A percentile compares a stretch with the other conserved stretches of the same genome.
These are phyloP conservation scores for Dynastes hyllus DNA, from an alignment of 2,888 invertebrate species.

Conservation along the genomic window DNA sequence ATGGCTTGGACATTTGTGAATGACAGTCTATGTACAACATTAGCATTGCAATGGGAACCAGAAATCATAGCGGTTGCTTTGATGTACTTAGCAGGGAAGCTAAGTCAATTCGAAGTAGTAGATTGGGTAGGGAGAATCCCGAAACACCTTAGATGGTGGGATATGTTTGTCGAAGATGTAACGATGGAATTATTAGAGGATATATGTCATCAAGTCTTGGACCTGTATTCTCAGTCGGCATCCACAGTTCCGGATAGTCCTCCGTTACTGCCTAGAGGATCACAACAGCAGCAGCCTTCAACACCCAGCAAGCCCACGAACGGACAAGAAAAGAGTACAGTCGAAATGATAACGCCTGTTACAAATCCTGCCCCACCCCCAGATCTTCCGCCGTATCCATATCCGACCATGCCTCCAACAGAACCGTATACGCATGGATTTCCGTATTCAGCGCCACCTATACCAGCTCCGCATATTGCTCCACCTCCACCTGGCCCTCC, in stretches of 20 bases:
- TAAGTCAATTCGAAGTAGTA: slow-evolving; percentile 94
- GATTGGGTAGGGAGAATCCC: slow-evolving; percentile 91
- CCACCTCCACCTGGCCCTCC: slow-evolving; percentile 73
- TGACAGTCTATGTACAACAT: slow-evolving; percentile 96
- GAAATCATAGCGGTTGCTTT: slow-evolving; percentile 98
- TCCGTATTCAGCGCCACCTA: slow-evolving; percentile 58
- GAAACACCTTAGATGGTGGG: slow-evolving; percentile 96
- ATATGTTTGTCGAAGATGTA: slow-evolving; percentile 96
- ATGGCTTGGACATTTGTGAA: slow-evolving; percentile 99
- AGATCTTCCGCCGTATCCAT: slow-evolving; percentile 69
- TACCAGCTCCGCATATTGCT: slow-evolving; percentile 63
- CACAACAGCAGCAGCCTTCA: slow-evolving; percentile 57
- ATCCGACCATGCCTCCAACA: slow-evolving; percentile 64
- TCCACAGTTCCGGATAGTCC: slow-evolving; percentile 81
- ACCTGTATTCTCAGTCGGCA: slow-evolving; percentile 88
- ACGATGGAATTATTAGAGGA: slow-evolving; percentile 96
- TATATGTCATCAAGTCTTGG: slow-evolving; percentile 96
- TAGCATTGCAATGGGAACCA: slow-evolving; percentile 98
- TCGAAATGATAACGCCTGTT: slow-evolving; percentile 58
- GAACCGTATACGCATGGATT: slow-evolving; percentile 53
- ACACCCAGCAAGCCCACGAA: slow-evolving; percentile 70
- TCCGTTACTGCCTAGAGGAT: slow-evolving; percentile 72
- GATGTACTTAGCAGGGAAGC: slow-evolving; percentile 96
- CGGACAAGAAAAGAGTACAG: slow-evolving; percentile 72
- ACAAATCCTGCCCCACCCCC: slow-evolving; percentile 67